Conservation (phyloP, 1,140 invertebrate species). For the Mizuhopecten yessoensis region DNA sequence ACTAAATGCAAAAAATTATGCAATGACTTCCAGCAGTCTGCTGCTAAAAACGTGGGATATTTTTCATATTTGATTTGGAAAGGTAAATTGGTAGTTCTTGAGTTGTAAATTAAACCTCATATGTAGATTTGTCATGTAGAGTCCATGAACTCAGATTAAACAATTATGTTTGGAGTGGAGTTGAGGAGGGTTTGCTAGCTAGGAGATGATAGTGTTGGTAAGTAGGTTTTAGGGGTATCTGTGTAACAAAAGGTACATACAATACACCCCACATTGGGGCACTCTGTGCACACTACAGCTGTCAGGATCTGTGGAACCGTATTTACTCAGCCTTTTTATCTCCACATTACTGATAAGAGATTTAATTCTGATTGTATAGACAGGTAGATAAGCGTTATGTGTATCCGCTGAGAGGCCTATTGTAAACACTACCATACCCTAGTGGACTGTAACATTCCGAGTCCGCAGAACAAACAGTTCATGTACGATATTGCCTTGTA, state of each 20-base stretch:
- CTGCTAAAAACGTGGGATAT: background rate
- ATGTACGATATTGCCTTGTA: background rate
- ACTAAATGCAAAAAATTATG: too few species aligned
- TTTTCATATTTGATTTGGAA: background rate
- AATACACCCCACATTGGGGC: conserved; percentile 18
- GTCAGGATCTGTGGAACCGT: conserved; percentile 11
- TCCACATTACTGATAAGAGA: conserved; percentile 27
- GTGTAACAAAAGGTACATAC: conserved; percentile 25
- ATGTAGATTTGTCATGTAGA: background rate
- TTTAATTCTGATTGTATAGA: conserved; percentile 40
- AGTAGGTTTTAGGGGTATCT: background rate
- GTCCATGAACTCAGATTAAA: background rate
- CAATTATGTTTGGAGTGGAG: background rate
- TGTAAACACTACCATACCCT: conserved; percentile 25
- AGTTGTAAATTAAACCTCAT: background rate
- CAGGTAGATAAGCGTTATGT: background rate
- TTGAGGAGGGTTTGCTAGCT: background rate
- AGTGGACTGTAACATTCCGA: background rate
- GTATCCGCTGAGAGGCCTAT: conserved; percentile 5
- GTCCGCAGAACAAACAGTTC: background rate
- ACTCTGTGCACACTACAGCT: conserved; percentile 22
- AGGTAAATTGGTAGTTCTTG: background rate
- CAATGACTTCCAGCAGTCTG: too few species aligned
- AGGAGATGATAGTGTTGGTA: background rate
- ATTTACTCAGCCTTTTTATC: conserved; percentile 26